Base-by-base conservation (phyloP, 1,140 invertebrate genomes). In the Conus ventricosus region DNA sequence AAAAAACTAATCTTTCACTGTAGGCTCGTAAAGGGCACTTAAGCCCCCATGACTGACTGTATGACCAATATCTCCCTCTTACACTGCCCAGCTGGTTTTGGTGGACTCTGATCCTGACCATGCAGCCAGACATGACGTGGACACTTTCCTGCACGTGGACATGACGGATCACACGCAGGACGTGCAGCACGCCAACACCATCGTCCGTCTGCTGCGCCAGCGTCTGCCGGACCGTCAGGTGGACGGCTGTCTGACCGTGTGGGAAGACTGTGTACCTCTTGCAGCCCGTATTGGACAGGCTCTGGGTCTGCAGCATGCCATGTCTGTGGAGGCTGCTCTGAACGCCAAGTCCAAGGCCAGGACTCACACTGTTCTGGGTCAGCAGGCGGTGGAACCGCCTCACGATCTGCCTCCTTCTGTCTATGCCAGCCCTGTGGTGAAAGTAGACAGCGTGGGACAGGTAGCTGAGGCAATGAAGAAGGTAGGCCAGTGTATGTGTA, bases 341-440 rank as follows among this genome's bases (percentile, higher is more conserved):
- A 91, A 60, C 57, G 92, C 89, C 20, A 93, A 93, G 78, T 90
- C 89, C 76, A 93, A 93, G 84, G 89, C 80, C 39, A 55, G 85
- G 25, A 93, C 92, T 0, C 91, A 91, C 15, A 84, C 89, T 15
- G 54, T 89, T 0, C 75, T 93, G 53, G n/a, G 55, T 0, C 60
- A 39, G 1, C 57, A 88, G 54, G 84, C 27, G 0, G 90, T 53
- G 6, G 90, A 92, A 54, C 90, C 92, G 15, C 91, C 91, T 3
- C 91, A 92, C 67, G 91, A 88, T 83, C 90, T 91, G 1, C 63
- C 63, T 7, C 63, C 71, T 23, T 15, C 17, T 8, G 23, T 86
- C 27, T 86, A 23, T 53, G 63, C 85, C 85, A 86, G 85, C 71
- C 85, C 85, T n/a, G 39, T 54, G 20, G 85, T 76, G 25, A 63